These are phyloP conservation scores for Tadarida brasiliensis DNA, from an alignment of 2,797 vertebrate species.

Conservation along the genomic window DNA sequence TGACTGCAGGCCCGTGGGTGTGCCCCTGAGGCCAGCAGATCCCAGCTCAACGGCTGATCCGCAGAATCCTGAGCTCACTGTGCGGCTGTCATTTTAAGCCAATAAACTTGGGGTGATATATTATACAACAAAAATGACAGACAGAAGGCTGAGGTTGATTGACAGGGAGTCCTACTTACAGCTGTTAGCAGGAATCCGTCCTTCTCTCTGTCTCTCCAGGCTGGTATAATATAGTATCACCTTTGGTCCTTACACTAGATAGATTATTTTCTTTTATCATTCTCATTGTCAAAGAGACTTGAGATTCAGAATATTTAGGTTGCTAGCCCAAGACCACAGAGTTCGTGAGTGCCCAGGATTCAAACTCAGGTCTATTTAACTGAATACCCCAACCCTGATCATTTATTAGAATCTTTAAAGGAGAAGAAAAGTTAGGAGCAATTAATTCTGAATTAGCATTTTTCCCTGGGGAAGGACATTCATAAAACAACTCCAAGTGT, in stretches of 20 bases:
- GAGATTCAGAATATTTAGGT: slow-evolving; percentile 8
- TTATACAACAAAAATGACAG: neutral
- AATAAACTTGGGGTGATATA: neutral
- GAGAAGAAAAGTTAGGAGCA: neutral
- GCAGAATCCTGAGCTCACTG: slow-evolving; percentile 29
- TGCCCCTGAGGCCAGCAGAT: neutral
- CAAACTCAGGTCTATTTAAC: neutral
- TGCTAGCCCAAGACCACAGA: neutral
- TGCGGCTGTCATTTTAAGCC: neutral
- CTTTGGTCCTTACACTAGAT: neutral
- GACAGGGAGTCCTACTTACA: neutral
- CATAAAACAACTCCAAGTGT: neutral
- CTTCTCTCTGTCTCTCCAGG: neutral
- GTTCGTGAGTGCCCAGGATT: neutral
- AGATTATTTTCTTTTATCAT: neutral
- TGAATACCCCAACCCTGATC: neutral
- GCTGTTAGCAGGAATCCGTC: neutral
- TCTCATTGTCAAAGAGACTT: neutral
- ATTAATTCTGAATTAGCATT: neutral
- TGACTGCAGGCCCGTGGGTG: neutral
- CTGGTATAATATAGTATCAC: neutral
- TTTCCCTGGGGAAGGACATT: neutral
- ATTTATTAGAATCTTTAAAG: slow-evolving; percentile 20
- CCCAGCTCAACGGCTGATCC: neutral
- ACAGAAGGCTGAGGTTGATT: neutral